Evolutionary conservation across 2,113 vertebrate species (phyloP).

Genomic region (Corythoichthys haematopterus): DNA sequence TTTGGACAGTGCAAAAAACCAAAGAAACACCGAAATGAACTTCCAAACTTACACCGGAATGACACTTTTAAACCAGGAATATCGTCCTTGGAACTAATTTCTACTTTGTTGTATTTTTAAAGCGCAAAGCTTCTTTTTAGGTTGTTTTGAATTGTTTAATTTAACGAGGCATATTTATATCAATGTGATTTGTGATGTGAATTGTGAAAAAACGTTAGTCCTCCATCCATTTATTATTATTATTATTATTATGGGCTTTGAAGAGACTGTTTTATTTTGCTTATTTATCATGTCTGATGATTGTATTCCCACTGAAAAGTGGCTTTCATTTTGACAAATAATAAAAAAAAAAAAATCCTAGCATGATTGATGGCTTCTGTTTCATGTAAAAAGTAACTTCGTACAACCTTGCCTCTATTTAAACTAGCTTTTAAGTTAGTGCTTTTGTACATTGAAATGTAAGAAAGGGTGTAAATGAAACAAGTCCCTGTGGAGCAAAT

Average conservation of each 20-base stretch:
- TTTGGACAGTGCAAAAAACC: constrained; percentile 34
- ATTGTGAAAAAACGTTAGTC: constrained; percentile 49
- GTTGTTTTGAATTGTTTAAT: constrained; percentile 5
- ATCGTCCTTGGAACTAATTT: constrained; percentile 75
- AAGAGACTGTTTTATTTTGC: constrained; percentile 43
- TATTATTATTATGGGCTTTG: constrained; percentile 20
- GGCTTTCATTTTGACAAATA: constrained; percentile 39
- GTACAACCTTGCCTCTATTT: neutral
- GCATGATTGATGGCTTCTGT: neutral
- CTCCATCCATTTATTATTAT: constrained; percentile 21
- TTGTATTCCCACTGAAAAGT: constrained; percentile 41
- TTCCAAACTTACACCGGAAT: constrained; percentile 48
- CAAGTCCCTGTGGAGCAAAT: constrained; percentile 60
- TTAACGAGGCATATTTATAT: constrained; percentile 42
- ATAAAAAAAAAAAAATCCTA: constrained; percentile 40
- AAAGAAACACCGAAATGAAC: constrained; percentile 40
- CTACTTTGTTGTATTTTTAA: neutral
- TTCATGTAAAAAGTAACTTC: neutral
- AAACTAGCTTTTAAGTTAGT: neutral
- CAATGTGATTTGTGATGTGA: constrained; percentile 45
- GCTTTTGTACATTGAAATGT: neutral
- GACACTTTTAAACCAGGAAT: constrained; percentile 59
- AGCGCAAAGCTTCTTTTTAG: neutral
- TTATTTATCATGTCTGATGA: constrained; percentile 41
- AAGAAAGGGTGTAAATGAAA: constrained; percentile 52